Evolutionary conservation across 2,888 invertebrate species (phyloP).

Genomic region (Limenitis camilla): DNA sequence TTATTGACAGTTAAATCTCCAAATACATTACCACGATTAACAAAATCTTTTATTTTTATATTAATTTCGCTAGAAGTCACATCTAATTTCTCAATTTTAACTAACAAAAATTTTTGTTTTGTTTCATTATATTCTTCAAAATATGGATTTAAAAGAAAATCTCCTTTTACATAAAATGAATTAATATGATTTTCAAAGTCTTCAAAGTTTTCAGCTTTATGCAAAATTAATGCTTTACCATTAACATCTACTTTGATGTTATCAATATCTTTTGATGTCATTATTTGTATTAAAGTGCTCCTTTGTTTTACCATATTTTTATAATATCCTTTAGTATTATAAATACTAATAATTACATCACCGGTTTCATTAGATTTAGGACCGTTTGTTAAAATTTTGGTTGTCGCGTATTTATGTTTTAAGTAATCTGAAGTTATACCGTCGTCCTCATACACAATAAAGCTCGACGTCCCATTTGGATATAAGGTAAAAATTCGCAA

Average conservation of each 20-base stretch:
- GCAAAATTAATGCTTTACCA: conserved; percentile 37
- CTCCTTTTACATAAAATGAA: conserved; percentile 43
- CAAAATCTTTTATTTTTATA: conserved; percentile 47
- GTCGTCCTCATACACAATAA: conserved; percentile 60
- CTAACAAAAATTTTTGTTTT: conserved; percentile 43
- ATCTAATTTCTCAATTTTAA: conserved; percentile 49
- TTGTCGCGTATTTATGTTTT: conserved; percentile 40
- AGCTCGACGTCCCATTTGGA: conserved; percentile 43
- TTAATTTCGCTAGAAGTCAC: conserved; percentile 44
- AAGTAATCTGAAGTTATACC: conserved; percentile 51
- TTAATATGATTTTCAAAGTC: conserved; percentile 44
- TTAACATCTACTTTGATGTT: conserved; percentile 46
- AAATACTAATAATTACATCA: conserved; percentile 42
- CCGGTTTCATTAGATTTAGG: conserved; percentile 39
- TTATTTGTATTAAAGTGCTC: conserved; percentile 50
- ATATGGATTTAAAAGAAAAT: conserved; percentile 49
- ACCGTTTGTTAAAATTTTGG: conserved; percentile 39
- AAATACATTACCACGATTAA: conserved; percentile 35
- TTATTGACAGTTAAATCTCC: conserved; percentile 32
- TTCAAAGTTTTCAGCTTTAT: conserved; percentile 36
- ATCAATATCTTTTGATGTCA: conserved; percentile 37
- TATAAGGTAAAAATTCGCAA: conserved; percentile 50
- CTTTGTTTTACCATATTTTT: conserved; percentile 45
- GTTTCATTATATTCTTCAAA: conserved; percentile 31
- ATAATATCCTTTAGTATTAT: conserved; percentile 49